Evolutionary conservation across 2,113 vertebrate species (phyloP).

Genomic region (Albula glossodonta): DNA sequence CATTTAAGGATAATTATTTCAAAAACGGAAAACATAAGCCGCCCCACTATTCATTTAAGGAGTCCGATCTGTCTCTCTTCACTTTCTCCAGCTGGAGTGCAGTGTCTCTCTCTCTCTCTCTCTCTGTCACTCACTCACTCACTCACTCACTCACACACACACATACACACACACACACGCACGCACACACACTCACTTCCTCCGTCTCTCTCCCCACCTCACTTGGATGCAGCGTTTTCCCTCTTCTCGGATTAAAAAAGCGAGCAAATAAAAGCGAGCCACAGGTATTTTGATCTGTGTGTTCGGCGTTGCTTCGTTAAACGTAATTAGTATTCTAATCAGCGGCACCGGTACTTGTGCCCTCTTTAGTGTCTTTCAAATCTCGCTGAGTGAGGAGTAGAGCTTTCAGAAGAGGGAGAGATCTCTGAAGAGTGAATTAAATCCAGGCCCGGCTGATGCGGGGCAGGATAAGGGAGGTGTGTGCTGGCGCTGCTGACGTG

Average conservation of each 20-base stretch:
- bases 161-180: too few relatives aligned
- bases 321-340: slow-evolving; percentile 6
- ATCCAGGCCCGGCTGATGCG: background rate
- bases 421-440: slow-evolving; percentile 12
- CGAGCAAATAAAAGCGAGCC: background rate
- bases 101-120: background rate
- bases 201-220: too few relatives aligned
- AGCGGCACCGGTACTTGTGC: background rate
- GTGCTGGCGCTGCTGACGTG: background rate
- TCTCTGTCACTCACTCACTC: background rate
- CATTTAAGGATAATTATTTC: background rate
- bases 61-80: background rate
- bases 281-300: slow-evolving; percentile 21
- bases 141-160: too few relatives aligned
- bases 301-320: background rate
- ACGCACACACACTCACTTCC: background rate
- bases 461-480: background rate
- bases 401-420: background rate
- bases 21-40: background rate
- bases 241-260: background rate
- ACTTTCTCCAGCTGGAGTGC: background rate
- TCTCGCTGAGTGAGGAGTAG: background rate
- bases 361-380: background rate
- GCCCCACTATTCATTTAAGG: background rate
- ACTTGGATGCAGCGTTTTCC: background rate